phyloP scores from a whole-genome alignment of 2,113 vertebrate species.

The Hypocryptadius cinnamomeus region DNA sequence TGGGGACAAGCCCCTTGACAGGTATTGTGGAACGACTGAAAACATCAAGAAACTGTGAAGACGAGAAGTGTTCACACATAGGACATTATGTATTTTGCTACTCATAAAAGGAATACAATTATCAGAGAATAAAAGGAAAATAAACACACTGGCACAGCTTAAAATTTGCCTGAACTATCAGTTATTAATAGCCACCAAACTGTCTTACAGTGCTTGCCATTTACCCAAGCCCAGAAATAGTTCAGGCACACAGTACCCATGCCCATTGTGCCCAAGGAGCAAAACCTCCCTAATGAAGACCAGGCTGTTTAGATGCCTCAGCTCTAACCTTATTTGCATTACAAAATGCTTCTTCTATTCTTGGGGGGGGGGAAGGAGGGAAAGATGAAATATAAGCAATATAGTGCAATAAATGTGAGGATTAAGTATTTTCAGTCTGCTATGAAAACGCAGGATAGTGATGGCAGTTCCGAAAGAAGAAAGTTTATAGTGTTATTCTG shows the following conservation, averaged over 20 bases:
- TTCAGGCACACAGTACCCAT: background rate
- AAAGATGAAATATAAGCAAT: background rate
- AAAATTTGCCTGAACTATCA: background rate
- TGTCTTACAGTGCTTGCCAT: background rate
- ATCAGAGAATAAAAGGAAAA: background rate
- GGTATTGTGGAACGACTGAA: background rate
- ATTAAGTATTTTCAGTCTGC: background rate
- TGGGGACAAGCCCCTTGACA: background rate
- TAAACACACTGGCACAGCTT: background rate
- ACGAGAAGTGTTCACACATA: background rate
- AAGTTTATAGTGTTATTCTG: background rate
- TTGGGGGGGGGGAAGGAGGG: fast-evolving
- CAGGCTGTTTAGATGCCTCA: fast-evolving
- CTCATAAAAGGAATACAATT: background rate
- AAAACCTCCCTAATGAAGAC: background rate
- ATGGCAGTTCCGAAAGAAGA: background rate
- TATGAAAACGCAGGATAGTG: background rate
- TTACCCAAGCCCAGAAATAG: background rate
- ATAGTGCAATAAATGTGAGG: background rate
- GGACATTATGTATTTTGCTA: background rate
- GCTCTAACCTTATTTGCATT: background rate
- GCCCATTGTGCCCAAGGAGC: background rate
- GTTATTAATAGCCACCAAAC: background rate
- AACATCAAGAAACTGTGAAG: background rate
- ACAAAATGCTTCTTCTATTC: background rate